These are phyloP conservation scores for Falcunculus frontatus DNA, from an alignment of 2,113 vertebrate species.

Conservation along the genomic window DNA sequence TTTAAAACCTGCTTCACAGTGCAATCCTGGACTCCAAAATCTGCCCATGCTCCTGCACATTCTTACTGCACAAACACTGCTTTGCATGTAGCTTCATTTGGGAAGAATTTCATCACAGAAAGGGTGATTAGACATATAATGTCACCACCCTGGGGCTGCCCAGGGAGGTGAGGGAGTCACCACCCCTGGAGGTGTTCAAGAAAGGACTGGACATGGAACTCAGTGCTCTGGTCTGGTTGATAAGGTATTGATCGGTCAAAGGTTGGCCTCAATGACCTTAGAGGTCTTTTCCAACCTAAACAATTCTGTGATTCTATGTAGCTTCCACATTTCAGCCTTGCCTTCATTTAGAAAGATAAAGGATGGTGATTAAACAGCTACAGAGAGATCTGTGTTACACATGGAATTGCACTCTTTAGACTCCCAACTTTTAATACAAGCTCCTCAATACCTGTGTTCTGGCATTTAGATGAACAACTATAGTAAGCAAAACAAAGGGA, in stretches of 20 bases:
- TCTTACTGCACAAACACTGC: not conserved
- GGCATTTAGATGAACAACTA: not conserved
- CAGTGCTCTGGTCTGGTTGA: not conserved
- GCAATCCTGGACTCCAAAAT: not conserved
- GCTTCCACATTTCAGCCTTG: not conserved
- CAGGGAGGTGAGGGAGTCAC: not conserved
- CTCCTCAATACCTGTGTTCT: not conserved
- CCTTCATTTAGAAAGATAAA: not conserved
- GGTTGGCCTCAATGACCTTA: too few relatives aligned
- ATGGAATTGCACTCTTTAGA: not conserved
- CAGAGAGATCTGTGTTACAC: not conserved
- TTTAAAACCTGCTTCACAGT: not conserved
- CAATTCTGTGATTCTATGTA: not conserved
- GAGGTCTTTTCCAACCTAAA: not conserved
- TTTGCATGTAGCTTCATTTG: not conserved
- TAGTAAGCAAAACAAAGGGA: not conserved
- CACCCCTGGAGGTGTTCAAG: accelerated
- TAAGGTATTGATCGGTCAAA: not conserved
- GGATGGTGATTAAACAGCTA: not conserved
- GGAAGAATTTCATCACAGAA: not conserved
- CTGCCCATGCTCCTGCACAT: not conserved
- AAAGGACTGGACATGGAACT: not conserved
- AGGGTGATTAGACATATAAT: not conserved
- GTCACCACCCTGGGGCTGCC: too few relatives aligned
- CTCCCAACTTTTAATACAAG: not conserved